Base-by-base conservation (phyloP, 2,113 vertebrate species). In the Nothobranchius kuhntae region DNA sequence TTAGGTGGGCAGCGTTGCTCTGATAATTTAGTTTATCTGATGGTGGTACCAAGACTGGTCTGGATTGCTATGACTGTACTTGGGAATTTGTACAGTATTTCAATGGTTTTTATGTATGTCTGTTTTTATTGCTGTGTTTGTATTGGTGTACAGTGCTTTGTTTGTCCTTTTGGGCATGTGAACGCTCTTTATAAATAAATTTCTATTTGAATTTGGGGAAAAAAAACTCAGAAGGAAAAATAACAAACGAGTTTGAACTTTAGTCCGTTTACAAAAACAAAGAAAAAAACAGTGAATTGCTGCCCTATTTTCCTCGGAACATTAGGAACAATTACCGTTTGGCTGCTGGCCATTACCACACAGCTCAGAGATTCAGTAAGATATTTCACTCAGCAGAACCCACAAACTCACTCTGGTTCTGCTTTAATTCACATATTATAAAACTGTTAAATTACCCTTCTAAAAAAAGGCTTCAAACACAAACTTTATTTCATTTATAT, bases 281-380 rank as follows among this genome's bases (percentile, higher is more conserved):
- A 55, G 53, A 15, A 73, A 76, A 13, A 38, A n/a, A 24, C 44
- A 15, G 15, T 13, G 17, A 68, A 70, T 69, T 73, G 61, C 59
- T 71, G 72, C 15, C 54, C 61, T 47, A 73, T 83, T 89, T 86
- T 83, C 72, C 68, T 71, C 48, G 54, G 81, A 81, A 78, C 65
- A 82, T 82, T 87, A 80, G 6, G 73, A 75, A 71, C 73, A 79
- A 87, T 89, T 86, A 82, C 45, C n/a, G 36, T 61, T 76, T 67
- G 75, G 74, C 75, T 55, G 78, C 72, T 62, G 4, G 73, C 71
- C 81, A 80, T 84, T 87, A 88, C 53, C 66, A 52, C 77, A 73
- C 77, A 81, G 60, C 50, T 53, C 48, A 67, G 21, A 61, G n/a
- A 50, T n/a, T 21, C 21, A 21, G 21, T 21, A 21, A 21, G 21